Evolutionary conservation across 92 coral and sea anemone species (phyloP), one percentile per base, ranked within the genome.

Genomic region (Muricea muricata): DNA sequence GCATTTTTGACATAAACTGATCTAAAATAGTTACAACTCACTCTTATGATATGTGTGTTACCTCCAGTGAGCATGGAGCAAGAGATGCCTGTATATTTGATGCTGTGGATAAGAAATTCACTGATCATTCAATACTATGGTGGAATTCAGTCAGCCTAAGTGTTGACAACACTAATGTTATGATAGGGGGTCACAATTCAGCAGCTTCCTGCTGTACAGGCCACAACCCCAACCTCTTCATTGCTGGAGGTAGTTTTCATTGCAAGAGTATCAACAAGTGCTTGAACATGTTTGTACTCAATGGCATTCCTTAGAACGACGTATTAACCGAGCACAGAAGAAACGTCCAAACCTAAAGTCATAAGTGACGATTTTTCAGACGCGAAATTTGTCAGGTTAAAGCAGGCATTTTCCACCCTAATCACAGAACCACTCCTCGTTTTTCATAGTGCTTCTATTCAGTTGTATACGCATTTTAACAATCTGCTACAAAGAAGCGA

Each of bases 21-120:
- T 84, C 89, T 33, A 84, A 89, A 89, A 40, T 54, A 66, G 89
- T 89, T 32, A 55, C 72, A 79, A 72, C 70, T 89, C 86, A 79
- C 73, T 89, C 84, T 89, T 89, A 78, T 73, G 83, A 89, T 26
- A 85, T 89, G 89, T 84, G 92, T 80, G 77, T 82, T 50, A 89
- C 89, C 55, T n/a, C n/a, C n/a, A n/a, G n/a, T n/a, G n/a, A n/a
- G n/a, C n/a, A n/a, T n/a, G n/a, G n/a, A n/a, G n/a, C n/a, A n/a
- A n/a, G n/a, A 37, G 92, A 85, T 78, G 15, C 71, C 13, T 54
- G 61, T 45, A 76, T 88, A 41, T 83, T 88, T 68, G 52, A 41
- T 35, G 80, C 66, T n/a, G 52, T 88, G 71, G 92, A 76, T 34
- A 18, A 88, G 32, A 46, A 67, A 46, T 88, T 88, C 73, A 34